Evolutionary conservation across 2,888 invertebrate genomes (phyloP).

Genomic region (Sericinus montela): DNA sequence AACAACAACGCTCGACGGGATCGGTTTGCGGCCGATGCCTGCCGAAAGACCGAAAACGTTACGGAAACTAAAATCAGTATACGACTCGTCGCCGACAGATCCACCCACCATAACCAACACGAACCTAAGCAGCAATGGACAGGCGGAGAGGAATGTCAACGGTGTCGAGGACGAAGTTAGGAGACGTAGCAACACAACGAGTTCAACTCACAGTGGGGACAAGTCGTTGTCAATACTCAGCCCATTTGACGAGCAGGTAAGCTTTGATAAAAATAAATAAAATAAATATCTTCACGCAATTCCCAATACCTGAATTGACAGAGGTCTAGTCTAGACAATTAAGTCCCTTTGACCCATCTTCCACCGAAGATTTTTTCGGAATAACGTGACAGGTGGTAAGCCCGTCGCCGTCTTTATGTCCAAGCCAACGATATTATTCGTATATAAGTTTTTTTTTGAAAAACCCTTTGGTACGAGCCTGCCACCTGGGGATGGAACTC

Average conservation of each 20-base stretch:
- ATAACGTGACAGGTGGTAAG: too few species aligned
- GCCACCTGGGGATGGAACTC: too few species aligned
- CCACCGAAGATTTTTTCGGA: too few species aligned
- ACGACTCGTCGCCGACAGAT: constrained; percentile 77
- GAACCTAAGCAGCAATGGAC: constrained; percentile 66
- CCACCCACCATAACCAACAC: constrained; percentile 42
- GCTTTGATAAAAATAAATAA: too few species aligned
- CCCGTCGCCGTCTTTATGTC: too few species aligned
- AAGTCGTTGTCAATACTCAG: constrained; percentile 83
- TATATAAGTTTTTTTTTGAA: too few species aligned
- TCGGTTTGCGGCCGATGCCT: constrained; percentile 79
- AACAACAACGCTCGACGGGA: constrained; percentile 82
- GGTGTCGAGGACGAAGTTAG: constrained; percentile 75
- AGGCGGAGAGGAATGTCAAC: constrained; percentile 51
- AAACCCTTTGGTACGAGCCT: too few species aligned
- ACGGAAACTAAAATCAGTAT: constrained; percentile 86
- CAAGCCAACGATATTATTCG: too few species aligned
- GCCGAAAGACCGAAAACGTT: constrained; percentile 87
- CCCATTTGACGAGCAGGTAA: constrained; percentile 90
- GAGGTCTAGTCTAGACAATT: too few species aligned
- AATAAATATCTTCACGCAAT: too few species aligned
- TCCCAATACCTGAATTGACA: too few species aligned
- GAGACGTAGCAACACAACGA: constrained; percentile 62
- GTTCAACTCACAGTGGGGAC: constrained; percentile 66
- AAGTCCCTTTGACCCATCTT: too few species aligned